Evolutionary conservation across 1,140 invertebrate genomes (phyloP), one percentile per base, ranked within the genome.

Genomic region (Cephus cinctus): DNA sequence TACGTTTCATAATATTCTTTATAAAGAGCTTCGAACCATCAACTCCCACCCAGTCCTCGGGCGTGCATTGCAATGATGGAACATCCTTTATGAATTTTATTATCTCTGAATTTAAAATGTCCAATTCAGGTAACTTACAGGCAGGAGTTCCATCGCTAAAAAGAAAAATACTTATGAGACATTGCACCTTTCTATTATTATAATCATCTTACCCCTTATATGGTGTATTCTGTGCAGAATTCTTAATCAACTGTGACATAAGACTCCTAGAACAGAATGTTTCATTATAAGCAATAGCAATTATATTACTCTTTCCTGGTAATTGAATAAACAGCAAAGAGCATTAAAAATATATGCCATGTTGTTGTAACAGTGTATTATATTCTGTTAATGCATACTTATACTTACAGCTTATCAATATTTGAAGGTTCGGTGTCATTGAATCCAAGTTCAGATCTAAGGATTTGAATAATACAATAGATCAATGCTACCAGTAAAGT

Each of bases 51-150:
- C 72, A 76, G 42, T 81, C 78, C 6, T 80, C 77, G 23, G 67
- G 61, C 6, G 67, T 65, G 61, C 88, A 90, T 21, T 78, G 61
- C 15, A 89, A 74, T 36, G 80, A 79, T 3, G 78, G 69, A 12
- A 82, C 78, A 25, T 80, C 57, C 34, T 83, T 73, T 35, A 88
- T 78, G 54, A 84, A 87, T 64, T 81, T 81, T 76, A 83, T 83
- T 42, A 90, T 83, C 54, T 86, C 83, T 8, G 83, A 81, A 60
- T 83, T 80, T 53, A 81, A 77, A 31, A 88, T 57, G 2, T 86
- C 81, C 15, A 90, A 69, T 14, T 80, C 65, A 0, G 87, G 87
- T 54, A 84, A 78, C 35, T 80, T 81, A 56, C 87, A 89, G 11
- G 77, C 78, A 14, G 61, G 50, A 4, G 47, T 34, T 19, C 61